Conservation (phyloP, 35 echinoderm and acorn worm genomes). For the Ptychodera flava region DNA sequence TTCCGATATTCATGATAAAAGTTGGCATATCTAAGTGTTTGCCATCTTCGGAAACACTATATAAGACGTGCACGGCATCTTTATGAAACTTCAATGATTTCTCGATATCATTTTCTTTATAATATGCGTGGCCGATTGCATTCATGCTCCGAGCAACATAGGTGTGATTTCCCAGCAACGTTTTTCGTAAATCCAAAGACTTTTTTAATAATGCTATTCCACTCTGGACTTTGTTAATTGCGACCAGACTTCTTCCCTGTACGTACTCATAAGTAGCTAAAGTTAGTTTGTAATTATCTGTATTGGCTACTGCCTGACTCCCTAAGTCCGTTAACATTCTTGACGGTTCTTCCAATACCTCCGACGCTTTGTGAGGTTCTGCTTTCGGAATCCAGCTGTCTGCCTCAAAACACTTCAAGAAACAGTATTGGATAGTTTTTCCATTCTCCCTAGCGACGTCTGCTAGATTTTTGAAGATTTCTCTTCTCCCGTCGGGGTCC, state of each 20-base stretch:
- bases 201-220: background rate
- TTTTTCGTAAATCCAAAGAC: background rate
- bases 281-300: background rate
- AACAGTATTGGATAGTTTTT: background rate
- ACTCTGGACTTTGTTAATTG: background rate
- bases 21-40: slow-evolving; percentile 5
- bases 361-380: background rate
- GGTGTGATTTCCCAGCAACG: background rate
- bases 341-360: background rate
- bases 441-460: background rate
- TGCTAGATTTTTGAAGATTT: background rate
- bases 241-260: background rate
- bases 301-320: background rate
- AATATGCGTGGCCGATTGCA: slow-evolving; percentile 4
- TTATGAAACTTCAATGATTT: slow-evolving; percentile 18
- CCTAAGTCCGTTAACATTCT: background rate
- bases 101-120: background rate
- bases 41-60: background rate
- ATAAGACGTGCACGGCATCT: slow-evolving; percentile 11
- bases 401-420: background rate
- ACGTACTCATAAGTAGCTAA: background rate
- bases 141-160: slow-evolving; percentile 15
- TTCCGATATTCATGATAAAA: slow-evolving; percentile 29
- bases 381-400: background rate
- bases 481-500: background rate